Conservation (phyloP, 2,113 vertebrate species). For the Taurulus bubalis region DNA sequence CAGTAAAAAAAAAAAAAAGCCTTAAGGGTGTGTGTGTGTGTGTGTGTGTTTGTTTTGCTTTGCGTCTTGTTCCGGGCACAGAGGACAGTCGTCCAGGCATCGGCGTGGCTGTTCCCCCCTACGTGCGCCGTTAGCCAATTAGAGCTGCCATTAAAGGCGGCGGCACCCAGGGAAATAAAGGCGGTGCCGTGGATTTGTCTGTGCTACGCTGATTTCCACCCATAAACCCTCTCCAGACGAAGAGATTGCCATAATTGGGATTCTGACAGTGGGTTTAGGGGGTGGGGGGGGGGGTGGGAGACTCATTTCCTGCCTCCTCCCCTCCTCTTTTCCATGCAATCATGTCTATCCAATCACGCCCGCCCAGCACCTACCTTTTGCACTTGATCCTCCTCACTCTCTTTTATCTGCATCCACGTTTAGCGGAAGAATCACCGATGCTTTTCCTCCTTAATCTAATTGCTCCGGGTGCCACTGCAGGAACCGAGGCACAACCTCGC, state of each 20-base stretch:
- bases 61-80: conserved; percentile 60
- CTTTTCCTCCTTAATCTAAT: conserved; percentile 67
- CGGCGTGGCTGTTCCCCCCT: conserved; percentile 54
- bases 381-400: conserved; percentile 56
- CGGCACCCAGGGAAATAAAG: conserved; percentile 79
- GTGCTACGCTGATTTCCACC: conserved; percentile 69
- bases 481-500: conserved; percentile 33
- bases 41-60: conserved; percentile 73
- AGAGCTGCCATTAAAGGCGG: conserved; percentile 78
- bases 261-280: conserved; percentile 68
- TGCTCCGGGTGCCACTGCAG: conserved; percentile 57
- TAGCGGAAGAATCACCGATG: conserved; percentile 61
- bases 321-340: conserved; percentile 58
- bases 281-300: conserved; percentile 30
- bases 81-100: conserved; percentile 71
- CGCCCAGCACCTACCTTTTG: conserved; percentile 58
- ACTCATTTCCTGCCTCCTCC: conserved; percentile 69
- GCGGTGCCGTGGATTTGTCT: conserved; percentile 55
- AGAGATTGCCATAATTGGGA: conserved; percentile 72
- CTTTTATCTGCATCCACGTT: conserved; percentile 62
- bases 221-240: conserved; percentile 76
- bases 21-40: conserved; percentile 42
- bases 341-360: conserved; percentile 64
- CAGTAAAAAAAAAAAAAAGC: conserved; percentile 61
- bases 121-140: conserved; percentile 78